These are phyloP conservation scores for Mactromeris polynyma DNA, from an alignment of 2,888 invertebrate species.

Conservation along the genomic window DNA sequence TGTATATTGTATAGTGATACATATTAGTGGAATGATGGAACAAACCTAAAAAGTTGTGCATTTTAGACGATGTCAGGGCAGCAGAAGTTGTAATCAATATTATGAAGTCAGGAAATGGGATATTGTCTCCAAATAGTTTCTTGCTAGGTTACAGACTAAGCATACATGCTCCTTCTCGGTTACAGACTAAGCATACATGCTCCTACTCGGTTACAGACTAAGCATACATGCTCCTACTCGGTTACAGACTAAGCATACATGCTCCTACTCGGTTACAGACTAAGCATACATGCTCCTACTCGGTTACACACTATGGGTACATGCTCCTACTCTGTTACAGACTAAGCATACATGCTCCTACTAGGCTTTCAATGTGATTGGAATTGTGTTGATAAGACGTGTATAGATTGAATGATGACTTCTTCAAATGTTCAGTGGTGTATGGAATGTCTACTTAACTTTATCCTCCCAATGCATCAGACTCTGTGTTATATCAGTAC, in stretches of 20 bases:
- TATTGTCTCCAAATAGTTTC: conserved; percentile 25
- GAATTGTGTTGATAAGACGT: conserved; percentile 24
- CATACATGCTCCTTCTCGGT: background rate
- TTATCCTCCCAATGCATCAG: too few species aligned
- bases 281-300: background rate
- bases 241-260: too few species aligned
- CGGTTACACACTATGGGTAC: too few species aligned
- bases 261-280: conserved; percentile 18
- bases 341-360: too few species aligned
- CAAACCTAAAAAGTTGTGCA: conserved; percentile 18
- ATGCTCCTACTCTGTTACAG: too few species aligned
- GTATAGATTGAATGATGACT: conserved; percentile 16
- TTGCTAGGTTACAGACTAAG: conserved; percentile 5
- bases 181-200: too few species aligned
- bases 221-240: background rate
- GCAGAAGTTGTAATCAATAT: conserved; percentile 28
- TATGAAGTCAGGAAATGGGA: conserved; percentile 26
- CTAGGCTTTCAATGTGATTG: conserved; percentile 21
- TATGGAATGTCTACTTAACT: background rate
- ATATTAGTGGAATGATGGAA: conserved; percentile 27
- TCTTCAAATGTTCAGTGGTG: background rate
- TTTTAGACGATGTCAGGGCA: conserved; percentile 26
- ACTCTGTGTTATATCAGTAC: too few species aligned
- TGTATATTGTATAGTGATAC: conserved; percentile 38
- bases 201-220: conserved; percentile 7